Evolutionary conservation across 2,888 invertebrate genomes (phyloP), one percentile per base, ranked within the genome.

Genomic region (Perithous albicinctus): DNA sequence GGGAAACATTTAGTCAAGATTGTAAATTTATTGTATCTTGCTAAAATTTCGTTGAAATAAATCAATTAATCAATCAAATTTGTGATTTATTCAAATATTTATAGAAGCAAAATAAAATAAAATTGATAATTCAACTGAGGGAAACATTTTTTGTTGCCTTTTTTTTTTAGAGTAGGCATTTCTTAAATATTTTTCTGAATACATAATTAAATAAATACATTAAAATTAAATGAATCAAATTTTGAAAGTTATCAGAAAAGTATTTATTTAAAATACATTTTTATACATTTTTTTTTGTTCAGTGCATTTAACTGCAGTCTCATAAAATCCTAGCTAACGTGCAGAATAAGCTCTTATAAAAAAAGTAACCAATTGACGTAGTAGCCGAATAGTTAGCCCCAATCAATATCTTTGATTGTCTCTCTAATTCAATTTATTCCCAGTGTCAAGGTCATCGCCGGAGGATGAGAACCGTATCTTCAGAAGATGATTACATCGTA

Each of bases 391-490:
- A 43, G 43, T 59, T 43, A 32, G 20, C 29, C n/a, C 29, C 29
- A 70, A 59, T 70, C 70, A 43, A 43, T 59, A 56, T 12, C 20
- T 32, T 59, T 43, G 72, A 72, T 59, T 46, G 59, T 15, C 56
- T 6, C 29, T 46, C 20, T 56, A 46, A 72, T 72, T 59, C 43
- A 72, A 72, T 72, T 46, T 20, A 46, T 72, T 46, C 1, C 20
- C 8, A 29, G 72, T 29, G 43, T 59, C 72, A 72, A 72, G 72
- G 72, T 32, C 59, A 20, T 15, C 43, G 41, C 18, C 46, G 72
- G 26, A 46, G 43, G 12, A 59, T 46, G 35, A 41, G 20, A 29
- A 64, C 1, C 69, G 43, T n/a, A 41, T 59, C 59, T 7, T 29
- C 3, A 56, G 12, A 38, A 29, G 5, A 32, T n/a, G n/a, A n/a